Base-by-base conservation (phyloP, 2,888 invertebrate genomes). In the Leptopilina syphax region DNA sequence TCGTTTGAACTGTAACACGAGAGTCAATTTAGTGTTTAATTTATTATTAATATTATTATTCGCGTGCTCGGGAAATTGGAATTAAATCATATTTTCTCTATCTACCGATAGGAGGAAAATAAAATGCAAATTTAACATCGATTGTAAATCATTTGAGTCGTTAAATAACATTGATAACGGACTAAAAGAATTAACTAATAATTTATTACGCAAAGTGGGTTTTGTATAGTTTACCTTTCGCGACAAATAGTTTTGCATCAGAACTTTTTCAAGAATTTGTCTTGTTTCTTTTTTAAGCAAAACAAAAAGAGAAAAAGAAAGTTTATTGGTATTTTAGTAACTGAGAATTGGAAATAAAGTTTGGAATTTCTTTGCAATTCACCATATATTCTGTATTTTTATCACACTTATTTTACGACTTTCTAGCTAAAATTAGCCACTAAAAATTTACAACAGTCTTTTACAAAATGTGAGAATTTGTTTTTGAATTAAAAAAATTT, bases 121-220 rank as follows among this genome's bases (percentile, higher is more conserved):
- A 34, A 57, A 8, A 10, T n/a, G 73, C 34, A 50, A 73, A 73
- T 34, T 57, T 34, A 73, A 34, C 73, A 57, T 41, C 27, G 10
- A 9, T 50, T 73, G 57, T 73, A 73, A 73, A 73, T 73, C 34
- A 73, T 73, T 57, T n/a, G 7, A 57, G 41, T 54, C 34, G 73
- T 73, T 57, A 73, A 73, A 34, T 73, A 73, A 54, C 73, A 9
- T 57, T 34, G 73, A 73, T 73, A 73, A 73, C 27, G 10, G 57
- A 50, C n/a, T 57, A 34, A 34, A n/a, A 50, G 9, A 73, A 54
- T 73, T 73, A 73, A 44, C 44, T 44, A 34, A 27, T 73, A 73
- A 73, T 73, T 73, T 57, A 73, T 73, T 57, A 41, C 73, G 57
- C 70, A 57, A 73, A 73, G 34, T 73, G 54, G 9, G 27, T 34